These are phyloP conservation scores for Kuschelorhynchus macadamiae DNA, from an alignment of 2,888 invertebrate genomes.

Conservation along the genomic window DNA sequence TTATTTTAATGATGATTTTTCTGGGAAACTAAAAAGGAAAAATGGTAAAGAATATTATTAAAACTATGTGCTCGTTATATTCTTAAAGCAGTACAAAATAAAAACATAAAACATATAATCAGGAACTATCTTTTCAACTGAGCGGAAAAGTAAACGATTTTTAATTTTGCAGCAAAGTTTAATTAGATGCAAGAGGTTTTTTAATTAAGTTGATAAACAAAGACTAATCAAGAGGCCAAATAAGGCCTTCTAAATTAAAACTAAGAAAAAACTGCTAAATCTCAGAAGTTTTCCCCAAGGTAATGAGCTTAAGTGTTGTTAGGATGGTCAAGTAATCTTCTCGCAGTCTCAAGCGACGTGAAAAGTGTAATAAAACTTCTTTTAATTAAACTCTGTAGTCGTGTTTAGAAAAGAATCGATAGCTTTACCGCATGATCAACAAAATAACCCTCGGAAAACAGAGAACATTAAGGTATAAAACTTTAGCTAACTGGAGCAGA, in stretches of 20 bases:
- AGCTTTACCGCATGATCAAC: slow-evolving; percentile 51
- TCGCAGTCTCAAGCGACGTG: slow-evolving; percentile 46
- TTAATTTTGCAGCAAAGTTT: too few relatives aligned
- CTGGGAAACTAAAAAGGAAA: too few relatives aligned
- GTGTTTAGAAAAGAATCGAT: slow-evolving; percentile 48
- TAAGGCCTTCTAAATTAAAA: slow-evolving; percentile 42
- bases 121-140: too few relatives aligned
- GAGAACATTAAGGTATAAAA: slow-evolving; percentile 46
- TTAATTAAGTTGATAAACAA: slow-evolving; percentile 1
- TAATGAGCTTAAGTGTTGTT: slow-evolving; percentile 53
- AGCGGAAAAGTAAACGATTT: too few relatives aligned
- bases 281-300: slow-evolving; percentile 48
- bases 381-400: slow-evolving; percentile 51
- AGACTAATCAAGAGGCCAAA: slow-evolving; percentile 20
- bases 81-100: too few relatives aligned
- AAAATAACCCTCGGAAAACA: slow-evolving; percentile 45
- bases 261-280: slow-evolving; percentile 44
- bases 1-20: too few relatives aligned
- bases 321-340: slow-evolving; percentile 51
- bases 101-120: too few relatives aligned
- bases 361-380: slow-evolving; percentile 52
- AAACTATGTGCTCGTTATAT: too few relatives aligned
- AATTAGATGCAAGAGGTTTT: too few relatives aligned
- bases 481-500: slow-evolving; percentile 35
- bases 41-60: too few relatives aligned